Percentiles rank a stretch among this genome's conserved stretches.
Conservation (phyloP, 2,113 vertebrate genomes). For the Guaruba guarouba region DNA sequence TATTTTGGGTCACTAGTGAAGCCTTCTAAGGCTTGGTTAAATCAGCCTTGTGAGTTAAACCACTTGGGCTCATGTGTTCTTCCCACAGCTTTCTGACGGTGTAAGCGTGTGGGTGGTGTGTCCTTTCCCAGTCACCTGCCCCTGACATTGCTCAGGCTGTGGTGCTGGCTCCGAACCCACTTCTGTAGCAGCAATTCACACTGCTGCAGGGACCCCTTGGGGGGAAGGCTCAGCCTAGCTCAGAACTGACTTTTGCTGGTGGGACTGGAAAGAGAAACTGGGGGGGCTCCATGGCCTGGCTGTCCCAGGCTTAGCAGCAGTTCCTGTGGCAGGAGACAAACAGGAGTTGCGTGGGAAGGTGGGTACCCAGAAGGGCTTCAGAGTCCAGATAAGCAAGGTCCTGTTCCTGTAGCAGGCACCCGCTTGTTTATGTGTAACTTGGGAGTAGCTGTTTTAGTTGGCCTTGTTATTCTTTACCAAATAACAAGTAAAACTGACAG, state of each 20-base stretch:
- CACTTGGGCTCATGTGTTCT: neutral
- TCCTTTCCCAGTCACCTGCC: neutral
- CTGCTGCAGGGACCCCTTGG: fast-evolving
- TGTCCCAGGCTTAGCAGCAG: fast-evolving
- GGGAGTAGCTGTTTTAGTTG: neutral
- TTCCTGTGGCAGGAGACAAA: fast-evolving
- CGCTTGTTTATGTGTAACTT: neutral
- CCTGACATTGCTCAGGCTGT: neutral
- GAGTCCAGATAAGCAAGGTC: neutral
- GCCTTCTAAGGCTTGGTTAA: neutral
- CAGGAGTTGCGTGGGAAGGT: neutral
- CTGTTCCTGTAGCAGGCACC: neutral
- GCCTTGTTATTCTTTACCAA: neutral
- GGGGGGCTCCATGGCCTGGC: neutral
- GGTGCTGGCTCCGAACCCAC: fast-evolving
- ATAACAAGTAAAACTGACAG: neutral
- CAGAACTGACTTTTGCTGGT: neutral
- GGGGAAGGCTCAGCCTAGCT: neutral
- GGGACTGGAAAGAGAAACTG: neutral
- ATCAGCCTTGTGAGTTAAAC: neutral
- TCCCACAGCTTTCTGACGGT: neutral
- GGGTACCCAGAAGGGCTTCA: neutral
- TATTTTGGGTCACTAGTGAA: slow-evolving; percentile 31
- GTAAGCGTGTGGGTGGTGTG: fast-evolving
- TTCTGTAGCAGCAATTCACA: fast-evolving